These are phyloP conservation scores for Sinocyclocheilus maitianheensis DNA, from an alignment of 2,113 vertebrate species.

Conservation along the genomic window DNA sequence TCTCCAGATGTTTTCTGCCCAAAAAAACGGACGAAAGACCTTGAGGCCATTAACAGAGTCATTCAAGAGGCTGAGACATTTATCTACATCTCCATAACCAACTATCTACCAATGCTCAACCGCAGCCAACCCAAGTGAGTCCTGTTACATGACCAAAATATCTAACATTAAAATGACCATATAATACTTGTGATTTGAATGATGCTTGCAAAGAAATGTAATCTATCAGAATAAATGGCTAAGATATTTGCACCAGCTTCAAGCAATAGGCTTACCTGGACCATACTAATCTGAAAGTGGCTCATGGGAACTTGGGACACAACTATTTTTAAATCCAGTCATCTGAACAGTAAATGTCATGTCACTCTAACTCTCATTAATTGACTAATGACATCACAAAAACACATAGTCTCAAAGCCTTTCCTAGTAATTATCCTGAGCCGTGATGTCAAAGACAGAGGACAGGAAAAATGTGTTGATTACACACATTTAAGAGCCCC, in stretches of 20 bases:
- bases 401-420: too few species aligned
- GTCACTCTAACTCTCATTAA: too few species aligned
- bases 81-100: constrained; percentile 89
- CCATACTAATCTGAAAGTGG: neutral
- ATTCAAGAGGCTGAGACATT: constrained; percentile 86
- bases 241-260: neutral
- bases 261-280: neutral
- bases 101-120: constrained; percentile 87
- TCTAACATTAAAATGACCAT: neutral
- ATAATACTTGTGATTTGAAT: neutral
- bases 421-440: too few species aligned
- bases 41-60: constrained; percentile 91
- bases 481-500: neutral
- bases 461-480: neutral
- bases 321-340: too few species aligned
- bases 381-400: too few species aligned
- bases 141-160: neutral
- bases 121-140: constrained; percentile 79
- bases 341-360: too few species aligned
- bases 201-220: neutral
- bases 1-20: constrained; percentile 91
- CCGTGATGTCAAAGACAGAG: too few species aligned
- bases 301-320: neutral
- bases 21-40: constrained; percentile 86
- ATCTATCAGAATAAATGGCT: neutral